A percentile compares a stretch with the other conserved stretches of the same genome.
Conservation (phyloP, 30 jellyfish, hydroid and myxozoan species). For the Morbakka virulenta region DNA sequence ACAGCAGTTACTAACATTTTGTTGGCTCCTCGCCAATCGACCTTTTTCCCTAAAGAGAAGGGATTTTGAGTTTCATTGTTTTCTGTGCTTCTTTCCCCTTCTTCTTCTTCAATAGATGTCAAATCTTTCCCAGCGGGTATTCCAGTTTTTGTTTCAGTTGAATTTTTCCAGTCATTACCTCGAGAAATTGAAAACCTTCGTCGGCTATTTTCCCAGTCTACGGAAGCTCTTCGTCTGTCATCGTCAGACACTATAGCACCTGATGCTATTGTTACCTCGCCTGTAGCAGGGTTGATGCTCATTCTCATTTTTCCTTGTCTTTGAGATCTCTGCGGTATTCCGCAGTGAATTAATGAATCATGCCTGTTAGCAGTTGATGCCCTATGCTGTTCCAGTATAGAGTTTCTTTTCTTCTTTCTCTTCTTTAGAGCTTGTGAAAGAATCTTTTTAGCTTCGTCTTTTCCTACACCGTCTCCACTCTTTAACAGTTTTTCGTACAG, state of each 20-base stretch:
- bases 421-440: slow-evolving; percentile 8
- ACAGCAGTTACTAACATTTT: not conserved
- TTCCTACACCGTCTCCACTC: not conserved
- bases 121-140: not conserved
- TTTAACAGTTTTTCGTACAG: slow-evolving; percentile 54
- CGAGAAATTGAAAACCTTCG: slow-evolving; percentile 17
- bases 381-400: not conserved
- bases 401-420: slow-evolving; percentile 2
- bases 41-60: not conserved
- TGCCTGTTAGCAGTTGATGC: not conserved
- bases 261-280: slow-evolving; percentile 33
- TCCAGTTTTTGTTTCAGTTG: not conserved
- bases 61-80: not conserved
- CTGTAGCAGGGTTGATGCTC: slow-evolving; percentile 63
- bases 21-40: not conserved
- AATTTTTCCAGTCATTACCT: not conserved
- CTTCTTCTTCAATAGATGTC: slow-evolving; percentile 12
- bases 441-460: slow-evolving; percentile 1
- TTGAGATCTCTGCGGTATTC: not conserved
- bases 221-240: slow-evolving; percentile 25
- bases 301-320: not conserved
- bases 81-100: not conserved
- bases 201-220: slow-evolving; percentile 36
- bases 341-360: not conserved
- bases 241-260: slow-evolving; percentile 12